Conservation (phyloP, 2,888 invertebrate genomes). For the Glyphotaelius pellucidus region DNA sequence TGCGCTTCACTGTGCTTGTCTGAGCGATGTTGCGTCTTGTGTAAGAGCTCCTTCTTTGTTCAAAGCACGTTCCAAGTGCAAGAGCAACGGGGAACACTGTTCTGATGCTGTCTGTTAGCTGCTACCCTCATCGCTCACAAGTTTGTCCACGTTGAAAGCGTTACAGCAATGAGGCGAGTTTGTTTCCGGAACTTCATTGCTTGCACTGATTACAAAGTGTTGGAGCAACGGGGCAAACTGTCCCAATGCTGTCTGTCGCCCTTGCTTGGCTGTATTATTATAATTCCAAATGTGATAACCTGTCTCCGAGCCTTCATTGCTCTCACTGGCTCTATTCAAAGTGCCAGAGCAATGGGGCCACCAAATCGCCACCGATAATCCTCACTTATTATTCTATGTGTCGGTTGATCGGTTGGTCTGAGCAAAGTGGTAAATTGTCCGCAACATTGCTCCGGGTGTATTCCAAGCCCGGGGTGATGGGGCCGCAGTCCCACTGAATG, state of each 20-base stretch:
- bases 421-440: not conserved
- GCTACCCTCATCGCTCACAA: not conserved
- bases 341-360: not conserved
- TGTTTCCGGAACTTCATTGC: not conserved
- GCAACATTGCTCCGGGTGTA: not conserved
- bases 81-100: not conserved
- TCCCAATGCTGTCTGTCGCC: not conserved
- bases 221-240: not conserved
- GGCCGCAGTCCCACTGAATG: not conserved
- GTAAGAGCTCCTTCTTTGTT: not conserved
- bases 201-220: not conserved
- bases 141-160: not conserved
- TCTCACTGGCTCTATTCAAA: not conserved
- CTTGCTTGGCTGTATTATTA: not conserved
- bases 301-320: not conserved
- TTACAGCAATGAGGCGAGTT: not conserved
- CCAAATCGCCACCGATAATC: not conserved
- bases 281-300: not conserved
- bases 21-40: slow-evolving; percentile 7
- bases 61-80: not conserved
- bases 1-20: not conserved
- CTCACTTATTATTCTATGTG: not conserved
- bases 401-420: not conserved
- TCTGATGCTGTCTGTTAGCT: not conserved
- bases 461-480: not conserved